A percentile compares a stretch with the other conserved stretches of the same genome.
phyloP scores from a whole-genome alignment of 2,797 vertebrate genomes.

The Pseudochirops cupreus region DNA sequence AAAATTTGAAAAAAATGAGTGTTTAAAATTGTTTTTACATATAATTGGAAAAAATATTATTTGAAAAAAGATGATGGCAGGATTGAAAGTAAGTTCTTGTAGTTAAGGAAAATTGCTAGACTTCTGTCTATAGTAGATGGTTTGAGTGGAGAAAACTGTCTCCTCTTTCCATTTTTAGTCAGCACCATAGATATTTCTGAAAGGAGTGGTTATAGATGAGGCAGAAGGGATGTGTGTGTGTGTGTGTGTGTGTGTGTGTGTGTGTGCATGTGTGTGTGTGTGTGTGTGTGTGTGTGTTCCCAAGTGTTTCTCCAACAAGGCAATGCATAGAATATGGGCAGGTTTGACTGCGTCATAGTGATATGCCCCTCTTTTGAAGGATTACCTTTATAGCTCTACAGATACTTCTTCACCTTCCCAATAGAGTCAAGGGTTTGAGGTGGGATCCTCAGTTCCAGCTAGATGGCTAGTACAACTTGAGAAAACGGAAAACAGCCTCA shows the following conservation, averaged over 20 bases:
- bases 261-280: neutral
- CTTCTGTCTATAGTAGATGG: neutral
- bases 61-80: neutral
- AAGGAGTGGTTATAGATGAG: neutral
- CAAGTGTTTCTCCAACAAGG: neutral
- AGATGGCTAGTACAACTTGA: neutral
- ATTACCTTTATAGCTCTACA: neutral
- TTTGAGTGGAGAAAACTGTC: neutral
- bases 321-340: neutral
- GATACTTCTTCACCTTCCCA: neutral
- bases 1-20: too few relatives aligned
- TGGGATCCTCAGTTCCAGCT: neutral
- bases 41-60: neutral
- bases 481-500: conserved; percentile 13
- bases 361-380: neutral
- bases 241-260: too few relatives aligned
- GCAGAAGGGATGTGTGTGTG: too few relatives aligned
- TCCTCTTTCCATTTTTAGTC: too few relatives aligned
- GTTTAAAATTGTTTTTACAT: too few relatives aligned
- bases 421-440: neutral
- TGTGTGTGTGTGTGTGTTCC: neutral
- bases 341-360: neutral
- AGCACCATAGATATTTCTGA: neutral
- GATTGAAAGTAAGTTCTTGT: neutral
- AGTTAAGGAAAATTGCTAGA: neutral